Evolutionary conservation across 2,888 invertebrate genomes (phyloP).

Genomic region (Diarsia dahlii): DNA sequence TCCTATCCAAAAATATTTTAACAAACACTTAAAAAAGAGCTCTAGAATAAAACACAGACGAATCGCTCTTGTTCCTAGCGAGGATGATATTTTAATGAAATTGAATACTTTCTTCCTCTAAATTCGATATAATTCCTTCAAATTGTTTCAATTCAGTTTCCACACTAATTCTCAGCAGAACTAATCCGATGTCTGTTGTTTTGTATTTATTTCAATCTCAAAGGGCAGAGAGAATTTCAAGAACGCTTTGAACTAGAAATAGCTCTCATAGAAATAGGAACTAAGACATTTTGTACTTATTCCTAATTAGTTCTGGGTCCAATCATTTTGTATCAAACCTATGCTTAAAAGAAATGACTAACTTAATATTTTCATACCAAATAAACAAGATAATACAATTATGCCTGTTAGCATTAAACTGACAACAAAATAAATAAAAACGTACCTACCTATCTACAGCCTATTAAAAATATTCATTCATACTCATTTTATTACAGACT

Average conservation of each 20-base stretch:
- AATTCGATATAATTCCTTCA: no score
- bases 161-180: constrained; percentile 1
- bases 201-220: constrained; percentile 10
- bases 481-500: constrained; percentile 39
- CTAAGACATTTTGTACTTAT: background rate
- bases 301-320: constrained; percentile 5
- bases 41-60: no score
- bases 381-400: constrained; percentile 18
- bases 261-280: background rate
- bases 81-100: no score
- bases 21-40: no score
- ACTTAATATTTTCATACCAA: constrained; percentile 1
- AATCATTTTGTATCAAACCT: background rate
- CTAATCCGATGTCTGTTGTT: background rate
- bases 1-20: no score
- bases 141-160: no score
- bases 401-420: constrained; percentile 19
- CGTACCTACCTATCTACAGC: background rate
- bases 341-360: background rate
- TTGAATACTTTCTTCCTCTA: no score
- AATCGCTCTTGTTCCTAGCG: no score
- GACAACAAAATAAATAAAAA: constrained; percentile 27
- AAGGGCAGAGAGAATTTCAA: constrained; percentile 5
- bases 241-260: constrained; percentile 15
- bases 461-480: constrained; percentile 22